Evolutionary conservation across 2,888 invertebrate genomes (phyloP).

Genomic region (Mesorhabditis sp.): DNA sequence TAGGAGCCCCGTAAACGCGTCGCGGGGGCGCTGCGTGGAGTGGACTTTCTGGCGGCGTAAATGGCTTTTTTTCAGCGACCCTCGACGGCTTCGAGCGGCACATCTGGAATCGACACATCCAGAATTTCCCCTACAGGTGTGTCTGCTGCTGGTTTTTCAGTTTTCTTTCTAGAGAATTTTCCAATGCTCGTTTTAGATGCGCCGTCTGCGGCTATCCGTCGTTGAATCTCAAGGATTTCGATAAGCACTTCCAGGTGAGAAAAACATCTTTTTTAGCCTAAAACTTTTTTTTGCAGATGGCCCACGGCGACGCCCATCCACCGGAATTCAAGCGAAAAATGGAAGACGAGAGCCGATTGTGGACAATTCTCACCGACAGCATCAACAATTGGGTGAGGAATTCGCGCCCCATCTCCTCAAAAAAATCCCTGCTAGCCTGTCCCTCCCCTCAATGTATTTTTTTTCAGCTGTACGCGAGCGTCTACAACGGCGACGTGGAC

Average conservation of each 20-base stretch:
- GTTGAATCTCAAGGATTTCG: conserved; percentile 20
- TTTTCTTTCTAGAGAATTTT: background rate
- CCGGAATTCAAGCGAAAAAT: conserved; percentile 37
- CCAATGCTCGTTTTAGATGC: conserved; percentile 14
- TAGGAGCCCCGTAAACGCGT: background rate
- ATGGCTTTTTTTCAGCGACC: conserved; percentile 20
- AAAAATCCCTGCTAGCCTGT: too few species aligned
- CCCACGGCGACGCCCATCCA: background rate
- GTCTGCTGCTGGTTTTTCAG: too few species aligned
- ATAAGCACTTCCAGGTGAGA: conserved; percentile 17
- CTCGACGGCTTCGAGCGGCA: conserved; percentile 34
- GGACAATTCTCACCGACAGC: conserved; percentile 32
- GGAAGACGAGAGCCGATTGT: conserved; percentile 29
- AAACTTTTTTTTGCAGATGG: too few species aligned
- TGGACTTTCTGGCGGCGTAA: background rate
- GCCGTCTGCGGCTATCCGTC: conserved; percentile 33
- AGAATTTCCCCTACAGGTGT: conserved; percentile 27
- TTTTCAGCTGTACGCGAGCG: too few species aligned
- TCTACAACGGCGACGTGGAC: too few species aligned
- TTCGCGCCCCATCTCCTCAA: too few species aligned
- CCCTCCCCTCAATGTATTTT: too few species aligned
- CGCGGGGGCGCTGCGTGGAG: background rate
- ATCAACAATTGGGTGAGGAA: background rate
- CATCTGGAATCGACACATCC: conserved; percentile 39
- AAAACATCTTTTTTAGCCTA: too few species aligned